phyloP scores from a whole-genome alignment of 2,113 vertebrate genomes.

The Amphilophus citrinellus region DNA sequence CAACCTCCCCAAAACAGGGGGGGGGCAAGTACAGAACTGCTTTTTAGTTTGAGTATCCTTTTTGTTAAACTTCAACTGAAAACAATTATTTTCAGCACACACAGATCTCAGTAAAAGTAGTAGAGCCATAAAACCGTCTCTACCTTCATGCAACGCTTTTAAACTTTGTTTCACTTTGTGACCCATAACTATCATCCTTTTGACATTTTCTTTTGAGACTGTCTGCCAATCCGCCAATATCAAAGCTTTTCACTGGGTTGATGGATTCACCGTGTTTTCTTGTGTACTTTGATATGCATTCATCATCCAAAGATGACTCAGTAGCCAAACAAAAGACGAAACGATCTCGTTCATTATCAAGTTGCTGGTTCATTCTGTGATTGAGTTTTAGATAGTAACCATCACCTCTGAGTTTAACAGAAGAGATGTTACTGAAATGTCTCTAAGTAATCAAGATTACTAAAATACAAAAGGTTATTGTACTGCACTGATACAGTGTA shows the following conservation, averaged over 20 bases:
- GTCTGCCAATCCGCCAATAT: constrained; percentile 20
- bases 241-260: constrained; percentile 11
- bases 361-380: constrained; percentile 3
- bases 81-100: constrained; percentile 10
- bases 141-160: background rate
- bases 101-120: background rate
- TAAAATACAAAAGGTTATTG: background rate
- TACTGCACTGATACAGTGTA: background rate
- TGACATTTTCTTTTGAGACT: constrained; percentile 23
- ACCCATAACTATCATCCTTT: background rate
- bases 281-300: constrained; percentile 30
- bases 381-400: constrained; percentile 32
- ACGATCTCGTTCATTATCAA: constrained; percentile 32
- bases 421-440: constrained; percentile 15
- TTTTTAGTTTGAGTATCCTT: background rate
- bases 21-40: background rate
- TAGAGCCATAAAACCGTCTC: background rate
- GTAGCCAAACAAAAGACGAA: constrained; percentile 25
- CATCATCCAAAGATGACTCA: constrained; percentile 48
- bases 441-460: constrained; percentile 23
- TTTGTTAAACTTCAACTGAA: constrained; percentile 19
- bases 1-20: background rate
- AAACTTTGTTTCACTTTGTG: constrained; percentile 12
- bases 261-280: constrained; percentile 16
- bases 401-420: constrained; percentile 25